Evolutionary conservation across 2,888 invertebrate genomes (phyloP).

Genomic region (Seira sanloemensis): DNA sequence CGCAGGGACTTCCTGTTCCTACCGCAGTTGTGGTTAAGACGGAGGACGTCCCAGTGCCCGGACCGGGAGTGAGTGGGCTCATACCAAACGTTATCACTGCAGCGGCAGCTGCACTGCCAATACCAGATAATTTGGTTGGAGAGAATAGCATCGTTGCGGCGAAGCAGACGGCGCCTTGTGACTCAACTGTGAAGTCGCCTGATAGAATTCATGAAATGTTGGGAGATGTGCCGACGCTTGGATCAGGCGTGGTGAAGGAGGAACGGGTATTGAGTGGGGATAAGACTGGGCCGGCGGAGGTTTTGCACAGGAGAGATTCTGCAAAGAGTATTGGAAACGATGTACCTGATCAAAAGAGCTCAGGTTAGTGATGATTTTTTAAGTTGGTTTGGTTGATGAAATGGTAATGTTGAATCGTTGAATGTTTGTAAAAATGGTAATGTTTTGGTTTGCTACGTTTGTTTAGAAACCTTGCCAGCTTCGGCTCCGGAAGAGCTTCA

Average conservation of each 20-base stretch:
- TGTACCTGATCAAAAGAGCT: constrained; percentile 23
- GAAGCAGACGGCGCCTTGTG: constrained; percentile 65
- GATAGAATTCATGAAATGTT: constrained; percentile 47
- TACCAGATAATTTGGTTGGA: not conserved
- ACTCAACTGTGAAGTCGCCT: constrained; percentile 70
- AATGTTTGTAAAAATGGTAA: too few relatives aligned
- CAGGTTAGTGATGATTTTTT: constrained; percentile 22
- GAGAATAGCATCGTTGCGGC: constrained; percentile 13
- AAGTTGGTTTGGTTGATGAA: too few relatives aligned
- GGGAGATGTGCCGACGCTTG: not conserved
- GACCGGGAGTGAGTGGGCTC: not conserved
- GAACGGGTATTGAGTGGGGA: not conserved
- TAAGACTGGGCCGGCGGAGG: constrained; percentile 8
- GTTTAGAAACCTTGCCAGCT: constrained; percentile 2
- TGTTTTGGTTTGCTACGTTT: too few relatives aligned
- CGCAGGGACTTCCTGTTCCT: not conserved
- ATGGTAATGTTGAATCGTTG: too few relatives aligned
- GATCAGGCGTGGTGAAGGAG: constrained; percentile 20
- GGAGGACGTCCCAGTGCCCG: not conserved
- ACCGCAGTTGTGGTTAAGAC: constrained; percentile 19
- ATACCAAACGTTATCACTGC: not conserved
- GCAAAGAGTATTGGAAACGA: constrained; percentile 5
- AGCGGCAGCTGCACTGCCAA: not conserved
- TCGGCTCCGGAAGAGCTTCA: constrained; percentile 30
- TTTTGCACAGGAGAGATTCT: constrained; percentile 29